A percentile compares a stretch with the other conserved stretches of the same genome.
Evolutionary conservation across 1,140 invertebrate species (phyloP).

Genomic region (Eueides isabella): DNA sequence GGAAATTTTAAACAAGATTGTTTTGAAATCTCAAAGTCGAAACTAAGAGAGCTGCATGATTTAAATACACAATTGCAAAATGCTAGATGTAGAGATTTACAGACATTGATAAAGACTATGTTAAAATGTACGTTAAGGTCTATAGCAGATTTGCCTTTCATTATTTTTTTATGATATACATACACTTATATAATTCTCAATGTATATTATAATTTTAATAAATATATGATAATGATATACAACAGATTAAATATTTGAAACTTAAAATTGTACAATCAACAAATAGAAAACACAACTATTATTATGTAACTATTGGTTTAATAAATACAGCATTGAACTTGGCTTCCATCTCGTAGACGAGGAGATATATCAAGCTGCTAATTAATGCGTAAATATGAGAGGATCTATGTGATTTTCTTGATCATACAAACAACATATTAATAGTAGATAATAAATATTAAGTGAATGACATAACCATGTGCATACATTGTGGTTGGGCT

Average conservation of each 20-base stretch:
- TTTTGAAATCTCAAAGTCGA: constrained; percentile 32
- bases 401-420: constrained; percentile 29
- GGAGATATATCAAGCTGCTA: constrained; percentile 28
- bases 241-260: neutral
- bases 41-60: constrained; percentile 25
- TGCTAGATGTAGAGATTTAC: constrained; percentile 15
- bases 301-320: constrained; percentile 22
- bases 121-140: neutral
- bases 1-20: constrained; percentile 33
- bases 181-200: neutral
- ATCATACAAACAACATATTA: constrained; percentile 26
- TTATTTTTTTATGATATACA: neutral
- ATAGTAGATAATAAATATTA: constrained; percentile 23
- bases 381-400: constrained; percentile 38
- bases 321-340: constrained; percentile 38
- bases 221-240: too few relatives aligned
- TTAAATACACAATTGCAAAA: constrained; percentile 35
- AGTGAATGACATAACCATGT: constrained; percentile 13
- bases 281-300: constrained; percentile 1
- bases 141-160: neutral
- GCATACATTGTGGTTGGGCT: neutral
- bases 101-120: constrained; percentile 4
- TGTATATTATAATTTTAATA: too few relatives aligned
- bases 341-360: constrained; percentile 23
- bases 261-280: neutral